These are phyloP conservation scores for Cathartes aura DNA, from an alignment of 2,113 vertebrate species.

Conservation along the genomic window DNA sequence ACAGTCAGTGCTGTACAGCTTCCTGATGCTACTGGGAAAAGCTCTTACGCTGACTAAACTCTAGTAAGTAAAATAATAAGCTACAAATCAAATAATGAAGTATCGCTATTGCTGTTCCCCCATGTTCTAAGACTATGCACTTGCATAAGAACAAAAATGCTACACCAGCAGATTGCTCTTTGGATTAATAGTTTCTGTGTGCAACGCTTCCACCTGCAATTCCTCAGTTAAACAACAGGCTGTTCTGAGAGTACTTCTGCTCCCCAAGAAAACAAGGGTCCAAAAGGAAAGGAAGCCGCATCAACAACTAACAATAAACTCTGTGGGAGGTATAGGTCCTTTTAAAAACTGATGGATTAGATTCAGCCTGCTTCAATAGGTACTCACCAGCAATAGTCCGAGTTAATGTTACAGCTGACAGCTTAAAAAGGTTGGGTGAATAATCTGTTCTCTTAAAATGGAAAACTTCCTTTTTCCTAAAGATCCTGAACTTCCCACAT, in stretches of 20 bases:
- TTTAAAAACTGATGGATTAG: neutral
- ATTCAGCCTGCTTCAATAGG: neutral
- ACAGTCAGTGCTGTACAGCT: neutral
- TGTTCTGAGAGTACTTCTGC: neutral
- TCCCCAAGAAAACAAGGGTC: neutral
- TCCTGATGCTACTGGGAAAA: neutral
- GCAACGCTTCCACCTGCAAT: neutral
- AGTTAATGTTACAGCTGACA: neutral
- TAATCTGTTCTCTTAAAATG: neutral
- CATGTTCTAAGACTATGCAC: neutral
- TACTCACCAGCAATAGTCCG: neutral
- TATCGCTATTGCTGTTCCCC: neutral
- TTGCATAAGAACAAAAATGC: neutral
- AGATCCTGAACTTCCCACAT: neutral
- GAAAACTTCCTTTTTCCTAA: neutral
- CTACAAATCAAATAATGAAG: neutral
- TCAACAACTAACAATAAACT: neutral
- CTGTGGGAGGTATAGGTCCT: neutral
- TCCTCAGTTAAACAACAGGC: neutral
- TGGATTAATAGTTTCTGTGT: neutral
- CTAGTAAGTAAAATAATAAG: neutral
- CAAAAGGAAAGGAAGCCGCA: neutral
- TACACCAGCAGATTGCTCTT: neutral
- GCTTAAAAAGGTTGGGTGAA: neutral
- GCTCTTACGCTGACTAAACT: neutral